Percentiles rank a stretch among this genome's conserved stretches.
These are phyloP conservation scores for Rhodinocichla rosea DNA, from an alignment of 2,113 vertebrate genomes.

Conservation along the genomic window DNA sequence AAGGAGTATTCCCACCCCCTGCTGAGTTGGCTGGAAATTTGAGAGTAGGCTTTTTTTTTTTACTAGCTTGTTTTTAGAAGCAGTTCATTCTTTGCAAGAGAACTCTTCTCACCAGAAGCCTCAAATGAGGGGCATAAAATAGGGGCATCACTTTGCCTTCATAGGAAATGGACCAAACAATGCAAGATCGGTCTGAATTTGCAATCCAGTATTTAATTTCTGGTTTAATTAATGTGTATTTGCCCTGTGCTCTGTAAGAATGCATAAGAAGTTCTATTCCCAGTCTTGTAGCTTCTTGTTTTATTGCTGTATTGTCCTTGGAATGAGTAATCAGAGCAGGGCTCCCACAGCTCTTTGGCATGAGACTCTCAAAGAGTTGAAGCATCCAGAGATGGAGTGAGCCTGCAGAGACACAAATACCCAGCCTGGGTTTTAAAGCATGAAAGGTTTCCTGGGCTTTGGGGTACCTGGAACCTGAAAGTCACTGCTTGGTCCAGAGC, in stretches of 20 bases:
- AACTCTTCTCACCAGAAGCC: not conserved
- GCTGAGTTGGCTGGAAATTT: not conserved
- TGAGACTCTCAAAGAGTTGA: not conserved
- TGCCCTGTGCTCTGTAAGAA: not conserved
- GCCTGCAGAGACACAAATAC: not conserved
- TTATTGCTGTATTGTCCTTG: constrained; percentile 34
- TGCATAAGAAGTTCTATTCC: not conserved
- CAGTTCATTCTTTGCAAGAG: not conserved
- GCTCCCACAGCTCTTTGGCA: not conserved
- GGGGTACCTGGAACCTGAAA: not conserved
- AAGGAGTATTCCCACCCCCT: not conserved
- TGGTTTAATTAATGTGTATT: not conserved
- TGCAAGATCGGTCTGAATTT: not conserved
- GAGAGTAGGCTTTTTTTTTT: not conserved
- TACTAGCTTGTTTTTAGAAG: not conserved
- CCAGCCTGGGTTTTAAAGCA: rapidly evolving
- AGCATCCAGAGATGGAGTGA: not conserved
- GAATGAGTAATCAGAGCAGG: not conserved
- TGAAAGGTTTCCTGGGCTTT: not conserved
- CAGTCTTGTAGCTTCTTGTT: not conserved
- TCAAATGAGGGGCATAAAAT: not conserved
- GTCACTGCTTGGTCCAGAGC: not conserved
- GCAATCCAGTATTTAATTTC: not conserved
- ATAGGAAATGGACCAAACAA: not conserved
- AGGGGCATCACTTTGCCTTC: not conserved